Conservation (phyloP, 2,888 invertebrate species). For the Drosophila rellima region DNA sequence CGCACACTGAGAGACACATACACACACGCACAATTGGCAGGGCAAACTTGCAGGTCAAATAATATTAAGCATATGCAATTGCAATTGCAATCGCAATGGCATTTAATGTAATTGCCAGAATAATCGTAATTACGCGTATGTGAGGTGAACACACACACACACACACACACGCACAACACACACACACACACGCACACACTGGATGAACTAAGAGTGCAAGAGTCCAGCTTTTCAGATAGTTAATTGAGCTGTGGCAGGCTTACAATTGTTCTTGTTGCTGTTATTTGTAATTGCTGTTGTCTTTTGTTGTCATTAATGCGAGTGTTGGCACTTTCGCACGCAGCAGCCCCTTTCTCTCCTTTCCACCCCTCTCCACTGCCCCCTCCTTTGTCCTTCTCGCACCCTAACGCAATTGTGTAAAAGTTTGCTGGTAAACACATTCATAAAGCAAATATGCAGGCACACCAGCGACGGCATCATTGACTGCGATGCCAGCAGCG, state of each 20-base stretch:
- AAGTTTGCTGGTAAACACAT: conserved; percentile 80
- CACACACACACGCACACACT: conserved; percentile 12
- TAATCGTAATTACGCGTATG: conserved; percentile 68
- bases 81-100: conserved; percentile 60
- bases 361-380: not conserved
- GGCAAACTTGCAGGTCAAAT: conserved; percentile 54
- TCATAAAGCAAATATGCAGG: conserved; percentile 79
- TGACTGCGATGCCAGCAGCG: conserved; percentile 27
- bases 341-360: conserved; percentile 36
- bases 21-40: conserved; percentile 36
- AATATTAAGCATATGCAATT: conserved; percentile 63
- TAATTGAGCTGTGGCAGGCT: conserved; percentile 76
- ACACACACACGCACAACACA: conserved; percentile 16
- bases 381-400: conserved; percentile 10
- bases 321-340: conserved; percentile 78
- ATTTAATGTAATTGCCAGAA: conserved; percentile 71
- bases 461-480: conserved; percentile 36
- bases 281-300: conserved; percentile 60
- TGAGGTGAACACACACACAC: conserved; percentile 27
- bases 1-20: conserved; percentile 31
- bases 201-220: conserved; percentile 4
- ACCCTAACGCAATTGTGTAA: conserved; percentile 44
- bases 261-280: conserved; percentile 71
- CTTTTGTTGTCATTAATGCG: conserved; percentile 70
- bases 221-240: conserved; percentile 58